These are phyloP conservation scores for Calidris pygmaea DNA, from an alignment of 2,113 vertebrate species.

Conservation along the genomic window DNA sequence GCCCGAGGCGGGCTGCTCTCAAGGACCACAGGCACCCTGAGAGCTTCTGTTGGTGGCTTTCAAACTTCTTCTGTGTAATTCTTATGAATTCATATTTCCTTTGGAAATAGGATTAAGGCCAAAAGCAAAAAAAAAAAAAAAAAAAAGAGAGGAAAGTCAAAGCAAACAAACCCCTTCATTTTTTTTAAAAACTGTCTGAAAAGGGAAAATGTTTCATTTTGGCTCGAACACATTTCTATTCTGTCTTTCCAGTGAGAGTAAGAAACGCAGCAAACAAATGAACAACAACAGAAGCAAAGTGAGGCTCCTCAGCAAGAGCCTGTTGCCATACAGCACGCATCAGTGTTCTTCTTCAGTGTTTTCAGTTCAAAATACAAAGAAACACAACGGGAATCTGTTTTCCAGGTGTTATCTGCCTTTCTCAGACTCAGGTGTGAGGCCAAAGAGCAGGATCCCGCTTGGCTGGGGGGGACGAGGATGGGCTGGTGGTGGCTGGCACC, in stretches of 20 bases:
- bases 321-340: background rate
- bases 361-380: background rate
- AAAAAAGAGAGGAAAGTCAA: background rate
- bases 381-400: fast-evolving
- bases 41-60: background rate
- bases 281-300: background rate
- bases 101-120: background rate
- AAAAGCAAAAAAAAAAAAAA: background rate
- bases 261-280: background rate
- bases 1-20: background rate
- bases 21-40: background rate
- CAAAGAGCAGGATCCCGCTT: fast-evolving
- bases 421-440: background rate
- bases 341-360: background rate
- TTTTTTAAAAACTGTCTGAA: background rate
- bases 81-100: background rate
- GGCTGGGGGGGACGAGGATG: too few species aligned
- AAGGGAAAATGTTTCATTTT: background rate
- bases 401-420: background rate
- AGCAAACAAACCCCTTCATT: background rate
- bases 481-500: fast-evolving
- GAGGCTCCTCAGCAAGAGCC: background rate
- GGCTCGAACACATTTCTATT: background rate
- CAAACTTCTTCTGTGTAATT: background rate
- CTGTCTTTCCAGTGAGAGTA: background rate